Conservation (phyloP, 1,140 invertebrate genomes). For the Trichonephila clavata region DNA sequence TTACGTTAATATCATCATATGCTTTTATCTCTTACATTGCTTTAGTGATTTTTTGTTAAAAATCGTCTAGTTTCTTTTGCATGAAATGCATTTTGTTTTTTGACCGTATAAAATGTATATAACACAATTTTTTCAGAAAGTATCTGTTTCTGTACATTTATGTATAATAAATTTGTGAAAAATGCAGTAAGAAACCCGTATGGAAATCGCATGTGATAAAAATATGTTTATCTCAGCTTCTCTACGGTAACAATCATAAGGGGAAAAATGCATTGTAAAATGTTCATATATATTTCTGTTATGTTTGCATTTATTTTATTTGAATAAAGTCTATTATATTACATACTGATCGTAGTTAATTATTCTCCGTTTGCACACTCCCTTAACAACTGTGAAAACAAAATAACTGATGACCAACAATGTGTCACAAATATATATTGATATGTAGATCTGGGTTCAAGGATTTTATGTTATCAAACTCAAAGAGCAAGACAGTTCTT, state of each 20-base stretch:
- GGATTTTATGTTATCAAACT: no score
- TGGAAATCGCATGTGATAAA: not conserved
- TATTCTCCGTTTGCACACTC: no score
- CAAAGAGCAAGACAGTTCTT: no score
- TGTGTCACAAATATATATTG: no score
- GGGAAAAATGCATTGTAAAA: not conserved
- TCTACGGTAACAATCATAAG: not conserved
- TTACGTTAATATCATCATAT: no score
- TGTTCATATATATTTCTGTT: not conserved
- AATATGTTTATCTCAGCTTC: not conserved
- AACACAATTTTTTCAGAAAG: not conserved
- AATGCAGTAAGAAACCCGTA: not conserved
- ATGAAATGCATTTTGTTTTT: not conserved
- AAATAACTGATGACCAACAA: no score
- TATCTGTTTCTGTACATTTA: not conserved
- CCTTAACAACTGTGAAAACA: no score
- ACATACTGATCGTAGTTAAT: not conserved
- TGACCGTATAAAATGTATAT: not conserved
- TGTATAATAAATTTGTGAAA: not conserved
- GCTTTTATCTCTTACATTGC: not conserved
- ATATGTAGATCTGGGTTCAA: no score
- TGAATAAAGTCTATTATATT: slow-evolving; percentile 1
- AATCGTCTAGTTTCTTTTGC: not conserved
- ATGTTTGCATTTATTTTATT: not conserved
- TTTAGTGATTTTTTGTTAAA: not conserved